Evolutionary conservation across 2,888 invertebrate genomes (phyloP).

Genomic region (Crepidodera aurea): DNA sequence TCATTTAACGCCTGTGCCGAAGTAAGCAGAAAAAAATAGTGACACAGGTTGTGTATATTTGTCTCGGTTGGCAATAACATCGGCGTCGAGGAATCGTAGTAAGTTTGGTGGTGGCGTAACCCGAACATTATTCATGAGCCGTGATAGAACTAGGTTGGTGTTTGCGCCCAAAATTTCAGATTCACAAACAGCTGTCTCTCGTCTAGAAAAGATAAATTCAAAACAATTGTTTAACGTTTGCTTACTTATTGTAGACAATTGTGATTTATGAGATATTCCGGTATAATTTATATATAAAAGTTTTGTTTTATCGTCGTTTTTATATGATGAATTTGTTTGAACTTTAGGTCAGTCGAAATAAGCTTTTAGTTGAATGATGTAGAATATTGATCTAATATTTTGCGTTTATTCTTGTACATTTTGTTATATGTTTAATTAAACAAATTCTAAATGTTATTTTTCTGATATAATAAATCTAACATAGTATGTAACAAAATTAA

Average conservation of each 20-base stretch:
- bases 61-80: neutral
- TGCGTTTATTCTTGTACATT: no score
- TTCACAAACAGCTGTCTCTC: conserved; percentile 25
- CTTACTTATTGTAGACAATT: conserved; percentile 15
- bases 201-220: conserved; percentile 20
- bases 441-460: no score
- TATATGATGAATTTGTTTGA: no score
- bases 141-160: conserved; percentile 26
- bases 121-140: conserved; percentile 25
- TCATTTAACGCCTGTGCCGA: no score
- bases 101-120: conserved; percentile 18
- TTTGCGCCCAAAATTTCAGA: conserved; percentile 28
- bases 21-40: neutral
- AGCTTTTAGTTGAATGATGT: no score
- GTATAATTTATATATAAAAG: conserved; percentile 1
- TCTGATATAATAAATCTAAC: no score
- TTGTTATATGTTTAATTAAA: no score
- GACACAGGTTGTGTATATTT: conserved; percentile 20
- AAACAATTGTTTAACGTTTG: conserved; percentile 25
- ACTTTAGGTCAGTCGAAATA: no score
- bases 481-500: no score
- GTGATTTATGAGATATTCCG: conserved; percentile 6
- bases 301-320: no score
- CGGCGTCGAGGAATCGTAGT: conserved; percentile 14
- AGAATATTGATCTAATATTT: no score